Base-by-base conservation (phyloP, 2,113 vertebrate genomes). In the Thermophis baileyi region DNA sequence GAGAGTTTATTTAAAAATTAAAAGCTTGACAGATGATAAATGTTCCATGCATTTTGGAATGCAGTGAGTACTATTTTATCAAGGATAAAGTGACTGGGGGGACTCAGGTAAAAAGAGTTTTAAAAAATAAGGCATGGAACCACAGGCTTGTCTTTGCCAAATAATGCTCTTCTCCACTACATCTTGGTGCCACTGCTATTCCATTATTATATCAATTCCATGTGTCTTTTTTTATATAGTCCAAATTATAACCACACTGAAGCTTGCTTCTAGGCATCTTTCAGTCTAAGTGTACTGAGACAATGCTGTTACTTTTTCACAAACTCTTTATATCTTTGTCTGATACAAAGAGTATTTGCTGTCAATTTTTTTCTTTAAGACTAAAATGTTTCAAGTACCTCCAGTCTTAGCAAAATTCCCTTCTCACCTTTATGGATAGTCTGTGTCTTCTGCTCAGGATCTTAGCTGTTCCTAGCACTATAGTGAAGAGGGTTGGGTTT, bases 21-120 rank as follows among this genome's bases (percentile, higher is more conserved):
- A 60, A 81, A 94, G 7, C 85, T 91, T 96, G 93, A 94, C 94
- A 95, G 25, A 50, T 91, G 20, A 8, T 94, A 93, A 93, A 91
- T 51, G 74, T 92, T 93, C 35, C 86, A 89, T 92, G 47, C 63
- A 69, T 16, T 93, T 9, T 49, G 20, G 85, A 1, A 5, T 92
- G 57, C 89, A 93, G n/a, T 94, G 25, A 35, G 2, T 93, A 94
- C 91, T 94, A 90, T 60, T 86, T 9, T 27, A 63, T 30, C 95
- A 92, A 95, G 93, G 89, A 85, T 93, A 95, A 94, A 94, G 95
- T 95, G 92, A 74, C 54, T 94, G 88, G 88, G 81, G 85, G 35
- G 93, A 91, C 55, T 87, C 6, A 87, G 24, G 7, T 89, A 35
- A 44, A 89, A 81, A 44, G 9, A 5, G n/a, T 27, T 27, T 40